phyloP scores from a whole-genome alignment of 2,797 vertebrate genomes.

The Mormyrops attenuatus region DNA sequence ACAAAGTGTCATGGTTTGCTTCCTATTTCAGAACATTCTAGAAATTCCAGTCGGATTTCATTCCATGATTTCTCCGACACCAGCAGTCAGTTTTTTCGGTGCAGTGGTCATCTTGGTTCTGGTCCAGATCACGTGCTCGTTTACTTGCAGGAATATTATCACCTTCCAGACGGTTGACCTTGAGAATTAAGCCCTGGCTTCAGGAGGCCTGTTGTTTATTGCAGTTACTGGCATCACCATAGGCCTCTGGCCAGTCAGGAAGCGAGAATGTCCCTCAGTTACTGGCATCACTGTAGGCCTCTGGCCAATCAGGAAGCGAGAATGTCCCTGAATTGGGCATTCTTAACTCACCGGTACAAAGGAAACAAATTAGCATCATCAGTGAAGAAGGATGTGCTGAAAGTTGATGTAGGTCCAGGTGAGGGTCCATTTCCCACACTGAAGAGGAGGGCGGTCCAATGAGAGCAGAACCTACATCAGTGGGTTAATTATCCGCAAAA shows the following conservation, averaged over 20 bases:
- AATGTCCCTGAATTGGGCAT: constrained; percentile 54
- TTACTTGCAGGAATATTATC: background rate
- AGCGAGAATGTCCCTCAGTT: constrained; percentile 45
- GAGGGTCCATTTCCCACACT: constrained; percentile 68
- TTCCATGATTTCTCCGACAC: background rate
- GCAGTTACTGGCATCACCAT: background rate
- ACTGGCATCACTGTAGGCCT: background rate
- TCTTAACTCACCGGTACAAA: constrained; percentile 55
- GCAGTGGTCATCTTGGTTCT: constrained; percentile 5
- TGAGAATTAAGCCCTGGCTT: background rate
- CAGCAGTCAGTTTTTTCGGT: background rate
- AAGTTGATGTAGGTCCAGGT: constrained; percentile 68
- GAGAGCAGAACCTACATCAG: constrained; percentile 68
- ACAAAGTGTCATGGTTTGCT: background rate
- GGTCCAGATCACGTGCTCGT: background rate
- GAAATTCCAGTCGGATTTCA: background rate
- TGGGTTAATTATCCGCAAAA: constrained; percentile 76
- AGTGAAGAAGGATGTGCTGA: constrained; percentile 62
- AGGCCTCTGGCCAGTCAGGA: constrained; percentile 27
- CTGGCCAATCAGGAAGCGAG: constrained; percentile 37
- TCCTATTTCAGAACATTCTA: background rate
- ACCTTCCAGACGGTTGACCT: constrained; percentile 6
- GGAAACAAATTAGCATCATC: constrained; percentile 55
- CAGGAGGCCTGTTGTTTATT: background rate
- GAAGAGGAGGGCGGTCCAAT: constrained; percentile 56